These are phyloP conservation scores for Macrotus californicus DNA, from an alignment of 2,113 vertebrate species.

Conservation along the genomic window DNA sequence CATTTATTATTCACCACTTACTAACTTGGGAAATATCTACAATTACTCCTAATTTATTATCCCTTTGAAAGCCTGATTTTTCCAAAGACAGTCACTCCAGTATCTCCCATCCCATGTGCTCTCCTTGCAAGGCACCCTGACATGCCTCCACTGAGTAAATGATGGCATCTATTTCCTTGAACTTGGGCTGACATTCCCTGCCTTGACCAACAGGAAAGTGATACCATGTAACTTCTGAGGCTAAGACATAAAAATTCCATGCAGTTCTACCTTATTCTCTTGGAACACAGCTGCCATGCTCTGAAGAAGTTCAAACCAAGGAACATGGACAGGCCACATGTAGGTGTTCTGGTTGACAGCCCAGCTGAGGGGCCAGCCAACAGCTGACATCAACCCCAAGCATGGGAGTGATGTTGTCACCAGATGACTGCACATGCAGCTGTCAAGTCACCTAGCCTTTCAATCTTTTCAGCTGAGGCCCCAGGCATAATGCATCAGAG, in stretches of 20 bases:
- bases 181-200: not conserved
- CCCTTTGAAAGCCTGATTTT: not conserved
- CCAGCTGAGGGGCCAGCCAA: not conserved
- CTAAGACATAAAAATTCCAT: not conserved
- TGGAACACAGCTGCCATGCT: not conserved
- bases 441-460: not conserved
- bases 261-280: not conserved
- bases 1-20: not conserved
- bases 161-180: not conserved
- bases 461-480: not conserved
- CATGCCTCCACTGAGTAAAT: not conserved
- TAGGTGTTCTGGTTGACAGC: not conserved
- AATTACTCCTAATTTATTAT: not conserved
- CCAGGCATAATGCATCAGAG: not conserved
- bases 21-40: not conserved
- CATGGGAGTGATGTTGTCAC: not conserved
- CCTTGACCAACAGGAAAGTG: not conserved
- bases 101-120: not conserved
- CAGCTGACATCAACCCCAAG: not conserved
- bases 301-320: conserved; percentile 11
- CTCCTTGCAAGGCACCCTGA: not conserved
- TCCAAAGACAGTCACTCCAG: not conserved
- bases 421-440: not conserved
- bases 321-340: not conserved
- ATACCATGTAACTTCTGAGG: not conserved